Conservation (phyloP, 2,888 invertebrate genomes). For the Microctonus brassicae region DNA sequence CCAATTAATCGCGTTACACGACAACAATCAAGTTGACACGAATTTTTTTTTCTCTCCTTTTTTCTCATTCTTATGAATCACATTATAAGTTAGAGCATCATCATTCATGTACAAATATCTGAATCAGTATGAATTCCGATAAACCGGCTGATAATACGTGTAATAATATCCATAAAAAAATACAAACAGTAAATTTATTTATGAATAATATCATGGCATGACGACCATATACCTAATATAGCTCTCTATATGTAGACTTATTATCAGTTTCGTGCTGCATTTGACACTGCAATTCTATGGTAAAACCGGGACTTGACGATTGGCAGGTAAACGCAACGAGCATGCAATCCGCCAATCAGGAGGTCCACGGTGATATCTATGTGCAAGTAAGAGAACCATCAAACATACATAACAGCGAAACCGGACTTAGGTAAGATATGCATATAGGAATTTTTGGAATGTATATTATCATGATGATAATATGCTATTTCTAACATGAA, state of each 20-base stretch:
- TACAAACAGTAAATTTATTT: not conserved
- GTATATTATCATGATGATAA: not conserved
- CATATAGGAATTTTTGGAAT: not conserved
- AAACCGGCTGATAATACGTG: slow-evolving; percentile 12
- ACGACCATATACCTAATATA: not conserved
- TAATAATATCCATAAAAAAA: slow-evolving; percentile 1
- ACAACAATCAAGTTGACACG: slow-evolving; percentile 13
- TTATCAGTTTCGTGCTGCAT: not conserved
- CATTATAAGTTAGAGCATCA: slow-evolving; percentile 1
- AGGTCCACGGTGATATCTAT: slow-evolving; percentile 30
- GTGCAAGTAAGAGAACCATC: slow-evolving; percentile 21
- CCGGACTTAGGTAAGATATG: slow-evolving; percentile 6
- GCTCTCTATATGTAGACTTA: not conserved
- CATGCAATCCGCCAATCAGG: slow-evolving; percentile 36
- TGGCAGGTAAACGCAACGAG: slow-evolving; percentile 34
- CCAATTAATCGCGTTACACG: not conserved
- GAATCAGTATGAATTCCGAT: slow-evolving; percentile 23
- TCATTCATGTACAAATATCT: slow-evolving; percentile 13
- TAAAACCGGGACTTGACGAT: slow-evolving; percentile 20
- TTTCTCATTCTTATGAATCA: slow-evolving; percentile 20
- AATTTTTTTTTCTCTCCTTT: slow-evolving; percentile 1
- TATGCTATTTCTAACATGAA: not conserved
- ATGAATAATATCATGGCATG: not conserved
- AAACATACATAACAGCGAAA: slow-evolving; percentile 12
- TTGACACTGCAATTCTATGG: not conserved